phyloP scores from a whole-genome alignment of 2,797 vertebrate species.

The Amblyopsis hoosieri region DNA sequence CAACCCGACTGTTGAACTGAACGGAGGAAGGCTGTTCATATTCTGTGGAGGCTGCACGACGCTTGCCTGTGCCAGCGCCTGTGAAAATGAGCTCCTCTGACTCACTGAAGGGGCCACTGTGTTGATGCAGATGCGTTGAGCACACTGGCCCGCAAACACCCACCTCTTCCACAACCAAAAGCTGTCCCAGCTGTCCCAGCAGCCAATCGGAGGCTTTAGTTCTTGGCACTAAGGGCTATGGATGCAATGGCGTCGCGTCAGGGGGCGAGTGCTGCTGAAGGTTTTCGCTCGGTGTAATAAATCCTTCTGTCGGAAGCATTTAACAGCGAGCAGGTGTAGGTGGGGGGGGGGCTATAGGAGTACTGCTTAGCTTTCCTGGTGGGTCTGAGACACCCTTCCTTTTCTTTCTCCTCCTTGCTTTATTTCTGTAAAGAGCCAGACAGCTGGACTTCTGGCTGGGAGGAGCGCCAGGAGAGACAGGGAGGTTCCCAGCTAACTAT shows the following conservation, averaged over 20 bases:
- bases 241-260: constrained; percentile 38
- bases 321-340: constrained; percentile 35
- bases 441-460: constrained; percentile 79
- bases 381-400: constrained; percentile 27
- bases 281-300: constrained; percentile 23
- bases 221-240: constrained; percentile 22
- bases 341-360: background rate
- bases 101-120: constrained; percentile 40
- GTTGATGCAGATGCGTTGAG: constrained; percentile 44
- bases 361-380: constrained; percentile 42
- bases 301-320: constrained; percentile 26
- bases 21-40: constrained; percentile 38
- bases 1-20: constrained; percentile 41
- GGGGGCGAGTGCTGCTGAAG: constrained; percentile 23
- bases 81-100: constrained; percentile 28
- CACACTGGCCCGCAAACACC: constrained; percentile 45
- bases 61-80: background rate
- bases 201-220: constrained; percentile 30
- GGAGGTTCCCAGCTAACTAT: constrained; percentile 36
- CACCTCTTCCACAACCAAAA: constrained; percentile 45
- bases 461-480: constrained; percentile 45
- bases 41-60: constrained; percentile 46
- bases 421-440: constrained; percentile 61
- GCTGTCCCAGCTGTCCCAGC: constrained; percentile 48
- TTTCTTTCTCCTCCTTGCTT: background rate